These are phyloP conservation scores for Plagiodera versicolora DNA, from an alignment of 2,888 invertebrate genomes.

Conservation along the genomic window DNA sequence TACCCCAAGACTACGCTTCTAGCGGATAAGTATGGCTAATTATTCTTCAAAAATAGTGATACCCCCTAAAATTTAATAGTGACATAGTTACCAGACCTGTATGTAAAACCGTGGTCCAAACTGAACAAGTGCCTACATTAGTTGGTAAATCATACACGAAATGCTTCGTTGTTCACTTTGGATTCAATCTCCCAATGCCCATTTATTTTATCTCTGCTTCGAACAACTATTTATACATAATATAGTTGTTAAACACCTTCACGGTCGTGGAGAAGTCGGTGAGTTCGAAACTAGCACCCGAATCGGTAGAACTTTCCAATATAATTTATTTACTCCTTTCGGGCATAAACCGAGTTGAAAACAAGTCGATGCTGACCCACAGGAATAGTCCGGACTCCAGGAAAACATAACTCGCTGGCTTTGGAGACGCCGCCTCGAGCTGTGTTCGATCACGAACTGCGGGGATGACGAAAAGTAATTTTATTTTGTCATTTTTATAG, in stretches of 20 bases:
- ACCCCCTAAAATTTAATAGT: too few species aligned
- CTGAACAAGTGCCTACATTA: too few species aligned
- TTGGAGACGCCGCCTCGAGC: background rate
- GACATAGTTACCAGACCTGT: too few species aligned
- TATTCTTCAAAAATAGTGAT: too few species aligned
- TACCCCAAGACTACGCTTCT: too few species aligned
- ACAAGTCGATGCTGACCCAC: background rate
- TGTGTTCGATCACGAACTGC: background rate
- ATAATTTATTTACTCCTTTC: constrained; percentile 11
- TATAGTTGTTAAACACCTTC: background rate
- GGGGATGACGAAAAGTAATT: too few species aligned
- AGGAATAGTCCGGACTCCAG: background rate
- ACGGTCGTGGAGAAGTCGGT: background rate
- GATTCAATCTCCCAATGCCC: background rate
- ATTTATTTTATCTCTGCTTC: constrained; percentile 15
- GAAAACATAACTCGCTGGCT: background rate
- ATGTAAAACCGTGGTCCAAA: too few species aligned
- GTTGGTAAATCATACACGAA: too few species aligned
- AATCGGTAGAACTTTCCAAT: background rate
- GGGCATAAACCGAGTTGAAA: constrained; percentile 4
- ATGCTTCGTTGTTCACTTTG: background rate
- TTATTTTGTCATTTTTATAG: too few species aligned
- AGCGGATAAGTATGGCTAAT: too few species aligned
- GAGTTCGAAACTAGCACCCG: background rate
- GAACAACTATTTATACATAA: background rate